Evolutionary conservation across 2,888 invertebrate genomes (phyloP).

Genomic region (Trachelus stipa): DNA sequence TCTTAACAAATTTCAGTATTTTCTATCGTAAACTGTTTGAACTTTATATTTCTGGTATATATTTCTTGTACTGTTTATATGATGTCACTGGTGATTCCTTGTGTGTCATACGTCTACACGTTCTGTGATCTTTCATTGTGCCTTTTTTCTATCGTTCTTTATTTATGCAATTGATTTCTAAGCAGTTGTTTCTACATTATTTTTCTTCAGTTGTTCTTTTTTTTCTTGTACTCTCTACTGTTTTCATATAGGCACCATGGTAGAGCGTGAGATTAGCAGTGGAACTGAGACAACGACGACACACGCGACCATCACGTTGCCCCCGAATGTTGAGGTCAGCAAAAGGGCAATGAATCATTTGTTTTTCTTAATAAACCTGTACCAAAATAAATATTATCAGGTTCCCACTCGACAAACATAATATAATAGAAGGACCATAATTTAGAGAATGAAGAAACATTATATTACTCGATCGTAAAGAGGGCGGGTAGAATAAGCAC

Average conservation of each 20-base stretch:
- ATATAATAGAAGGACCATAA: background rate
- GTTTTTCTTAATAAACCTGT: background rate
- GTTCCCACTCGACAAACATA: background rate
- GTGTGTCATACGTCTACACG: slow-evolving; percentile 13
- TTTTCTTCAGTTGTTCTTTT: slow-evolving; percentile 10
- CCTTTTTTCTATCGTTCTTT: slow-evolving; percentile 31
- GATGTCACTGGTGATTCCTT: background rate
- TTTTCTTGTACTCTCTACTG: slow-evolving; percentile 24
- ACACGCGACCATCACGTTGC: slow-evolving; percentile 64
- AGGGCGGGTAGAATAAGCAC: background rate
- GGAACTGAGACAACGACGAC: slow-evolving; percentile 64
- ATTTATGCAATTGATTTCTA: slow-evolving; percentile 23
- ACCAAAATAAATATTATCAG: background rate
- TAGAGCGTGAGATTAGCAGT: slow-evolving; percentile 63
- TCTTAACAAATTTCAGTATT: slow-evolving; percentile 11
- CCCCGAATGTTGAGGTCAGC: slow-evolving; percentile 65
- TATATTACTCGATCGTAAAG: background rate
- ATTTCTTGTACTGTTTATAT: slow-evolving; percentile 12
- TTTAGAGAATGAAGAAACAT: background rate
- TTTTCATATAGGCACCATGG: slow-evolving; percentile 59
- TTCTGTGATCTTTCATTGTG: slow-evolving; percentile 12
- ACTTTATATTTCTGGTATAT: background rate
- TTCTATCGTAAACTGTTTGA: background rate
- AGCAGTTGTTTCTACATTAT: slow-evolving; percentile 19
- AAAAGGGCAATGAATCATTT: slow-evolving; percentile 38